phyloP scores from a whole-genome alignment of 2,888 invertebrate genomes.

The Drosophila anomelani region DNA sequence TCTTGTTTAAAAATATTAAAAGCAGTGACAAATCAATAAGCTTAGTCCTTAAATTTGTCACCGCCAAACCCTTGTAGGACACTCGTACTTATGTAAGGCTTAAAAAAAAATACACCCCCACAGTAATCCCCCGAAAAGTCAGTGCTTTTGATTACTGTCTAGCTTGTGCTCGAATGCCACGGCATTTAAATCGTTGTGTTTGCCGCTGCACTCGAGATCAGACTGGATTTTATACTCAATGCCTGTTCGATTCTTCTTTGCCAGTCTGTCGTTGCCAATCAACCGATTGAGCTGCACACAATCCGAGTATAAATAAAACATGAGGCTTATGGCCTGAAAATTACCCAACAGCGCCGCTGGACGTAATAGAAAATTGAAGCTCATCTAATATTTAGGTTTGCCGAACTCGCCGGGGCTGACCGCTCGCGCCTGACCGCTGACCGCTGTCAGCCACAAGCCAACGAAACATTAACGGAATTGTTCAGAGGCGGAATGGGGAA shows the following conservation, averaged over 20 bases:
- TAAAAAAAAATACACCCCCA: neutral
- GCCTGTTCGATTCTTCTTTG: constrained; percentile 12
- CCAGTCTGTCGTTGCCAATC: constrained; percentile 42
- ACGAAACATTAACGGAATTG: constrained; percentile 73
- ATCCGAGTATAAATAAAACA: constrained; percentile 67
- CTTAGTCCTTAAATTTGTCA: neutral
- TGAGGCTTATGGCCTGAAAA: constrained; percentile 63
- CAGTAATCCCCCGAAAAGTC: neutral
- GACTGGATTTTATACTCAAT: constrained; percentile 8
- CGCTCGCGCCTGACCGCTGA: constrained; percentile 54
- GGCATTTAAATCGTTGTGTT: neutral
- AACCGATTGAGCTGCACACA: constrained; percentile 47
- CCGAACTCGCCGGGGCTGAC: constrained; percentile 34
- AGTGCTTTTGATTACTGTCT: constrained; percentile 4
- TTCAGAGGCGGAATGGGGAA: constrained; percentile 37
- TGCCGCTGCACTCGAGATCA: neutral
- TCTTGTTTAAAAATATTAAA: no score
- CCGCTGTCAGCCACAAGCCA: constrained; percentile 71
- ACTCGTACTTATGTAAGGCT: neutral
- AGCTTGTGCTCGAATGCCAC: neutral
- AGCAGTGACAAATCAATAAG: neutral
- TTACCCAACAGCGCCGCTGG: constrained; percentile 47
- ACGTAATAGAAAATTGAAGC: constrained; percentile 60
- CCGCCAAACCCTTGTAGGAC: neutral
- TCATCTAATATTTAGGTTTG: constrained; percentile 71